phyloP scores from a whole-genome alignment of 2,888 invertebrate species.

The Ecdyonurus torrentis region DNA sequence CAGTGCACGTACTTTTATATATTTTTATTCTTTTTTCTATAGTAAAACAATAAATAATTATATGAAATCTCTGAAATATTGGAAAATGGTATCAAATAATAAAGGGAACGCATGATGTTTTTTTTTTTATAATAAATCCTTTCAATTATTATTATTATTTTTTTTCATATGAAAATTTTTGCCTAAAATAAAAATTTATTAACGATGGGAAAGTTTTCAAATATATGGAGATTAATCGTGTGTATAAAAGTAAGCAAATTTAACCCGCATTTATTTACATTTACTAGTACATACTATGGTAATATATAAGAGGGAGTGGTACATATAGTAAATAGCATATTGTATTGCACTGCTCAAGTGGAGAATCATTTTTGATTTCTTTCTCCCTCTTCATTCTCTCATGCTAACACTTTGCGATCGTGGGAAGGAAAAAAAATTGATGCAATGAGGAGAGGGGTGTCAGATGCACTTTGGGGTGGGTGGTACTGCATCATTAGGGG shows the following conservation, averaged over 20 bases:
- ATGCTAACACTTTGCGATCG: not conserved
- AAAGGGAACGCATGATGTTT: too few relatives aligned
- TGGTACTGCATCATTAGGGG: not conserved
- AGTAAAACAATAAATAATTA: too few relatives aligned
- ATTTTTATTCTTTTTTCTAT: too few relatives aligned
- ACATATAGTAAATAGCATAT: not conserved
- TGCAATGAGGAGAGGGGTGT: not conserved
- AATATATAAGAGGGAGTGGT: too few relatives aligned
- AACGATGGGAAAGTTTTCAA: too few relatives aligned
- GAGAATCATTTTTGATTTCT: not conserved
- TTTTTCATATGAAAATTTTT: too few relatives aligned
- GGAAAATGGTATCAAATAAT: too few relatives aligned
- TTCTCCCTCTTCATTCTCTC: not conserved
- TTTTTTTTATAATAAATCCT: too few relatives aligned
- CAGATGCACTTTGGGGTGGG: not conserved
- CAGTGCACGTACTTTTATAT: too few relatives aligned
- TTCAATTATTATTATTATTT: too few relatives aligned
- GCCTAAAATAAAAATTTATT: too few relatives aligned
- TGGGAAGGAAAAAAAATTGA: not conserved
- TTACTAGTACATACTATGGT: not conserved
- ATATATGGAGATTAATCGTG: not conserved
- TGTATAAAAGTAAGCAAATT: not conserved
- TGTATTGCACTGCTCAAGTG: not conserved
- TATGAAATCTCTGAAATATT: too few relatives aligned
- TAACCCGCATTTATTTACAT: not conserved